Base-by-base conservation (phyloP, 2,797 vertebrate genomes). In the Sebastes miniatus region DNA sequence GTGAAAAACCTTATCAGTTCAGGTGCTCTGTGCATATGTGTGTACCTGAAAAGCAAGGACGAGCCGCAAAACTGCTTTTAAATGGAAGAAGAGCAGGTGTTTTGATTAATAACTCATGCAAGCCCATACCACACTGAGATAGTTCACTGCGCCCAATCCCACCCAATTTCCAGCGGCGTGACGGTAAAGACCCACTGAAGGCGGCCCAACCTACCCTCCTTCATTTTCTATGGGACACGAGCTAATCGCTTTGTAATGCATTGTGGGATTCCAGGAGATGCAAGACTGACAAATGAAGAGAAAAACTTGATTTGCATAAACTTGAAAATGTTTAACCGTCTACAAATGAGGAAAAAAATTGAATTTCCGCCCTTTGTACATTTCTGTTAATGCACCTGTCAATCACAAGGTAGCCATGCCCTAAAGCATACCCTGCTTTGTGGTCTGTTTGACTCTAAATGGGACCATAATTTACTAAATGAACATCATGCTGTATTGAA, bases 91-190 rank as follows among this genome's bases (percentile, higher is more conserved):
- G 24, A 64, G 32, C 13, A 5, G 3, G 22, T 20, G 34, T 32
- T 58, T 67, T 70, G 74, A 79, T 58, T 50, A 56, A 32, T 59
- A 36, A 25, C 27, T 54, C 47, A 57, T 67, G 61, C 31, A 43
- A 56, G 32, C 29, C 25, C 18, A 12, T 20, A 20, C 13, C 29
- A 39, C 20, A 27, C 22, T 14, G 3, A 52, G 64, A 32, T n/a
- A 7, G 52, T 65, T 76, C 27, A 52, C 43, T 66, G 43, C 13
- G 22, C 24, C 39, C n/a, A 22, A 16, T 24, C 47, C n/a, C 43
- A 34, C 2, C 22, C 2, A 3, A 25, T 61, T 25, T 58, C 18
- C 6, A 47, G 4, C 11, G 5, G 31, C 13, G 24, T 5, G 32
- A 16, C 8, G 2, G 20, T 18, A 75, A 58, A 62, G 6, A 36